Percentiles rank a stretch among this genome's conserved stretches.
Evolutionary conservation across 2,113 vertebrate species (phyloP).

Genomic region (Ariopsis seemanni): DNA sequence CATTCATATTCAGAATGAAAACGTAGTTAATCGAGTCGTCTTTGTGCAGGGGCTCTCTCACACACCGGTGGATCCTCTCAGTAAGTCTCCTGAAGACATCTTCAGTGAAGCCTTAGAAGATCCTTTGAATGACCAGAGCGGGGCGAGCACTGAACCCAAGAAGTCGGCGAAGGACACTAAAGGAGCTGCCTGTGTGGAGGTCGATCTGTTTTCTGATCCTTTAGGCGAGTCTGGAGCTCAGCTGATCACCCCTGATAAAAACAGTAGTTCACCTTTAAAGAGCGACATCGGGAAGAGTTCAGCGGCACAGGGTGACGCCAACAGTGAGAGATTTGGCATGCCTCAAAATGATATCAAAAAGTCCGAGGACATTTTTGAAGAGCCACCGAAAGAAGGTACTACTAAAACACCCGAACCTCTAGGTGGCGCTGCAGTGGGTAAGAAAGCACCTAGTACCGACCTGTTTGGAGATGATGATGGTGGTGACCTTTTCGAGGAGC

Average conservation of each 20-base stretch:
- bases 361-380: slow-evolving; percentile 39
- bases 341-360: slow-evolving; percentile 21
- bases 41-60: slow-evolving; percentile 60
- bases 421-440: background rate
- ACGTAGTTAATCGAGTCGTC: background rate
- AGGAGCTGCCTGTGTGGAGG: background rate
- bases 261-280: background rate
- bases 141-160: slow-evolving; percentile 12
- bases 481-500: slow-evolving; percentile 40
- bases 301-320: background rate
- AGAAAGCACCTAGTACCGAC: slow-evolving; percentile 21
- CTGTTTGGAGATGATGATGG: slow-evolving; percentile 43
- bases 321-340: background rate
- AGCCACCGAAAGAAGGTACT: background rate
- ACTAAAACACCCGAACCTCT: background rate
- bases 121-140: background rate
- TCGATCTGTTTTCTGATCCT: slow-evolving; percentile 65
- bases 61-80: slow-evolving; percentile 51
- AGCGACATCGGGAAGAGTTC: background rate
- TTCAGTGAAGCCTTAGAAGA: slow-evolving; percentile 44
- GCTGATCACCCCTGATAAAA: background rate
- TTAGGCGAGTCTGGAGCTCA: slow-evolving; percentile 61
- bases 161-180: background rate
- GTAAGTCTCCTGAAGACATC: slow-evolving; percentile 53
- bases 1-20: too few relatives aligned